Percentiles rank a stretch among this genome's conserved stretches.
Conservation (phyloP, 2,888 invertebrate species). For the Falcaria lacertinaria region DNA sequence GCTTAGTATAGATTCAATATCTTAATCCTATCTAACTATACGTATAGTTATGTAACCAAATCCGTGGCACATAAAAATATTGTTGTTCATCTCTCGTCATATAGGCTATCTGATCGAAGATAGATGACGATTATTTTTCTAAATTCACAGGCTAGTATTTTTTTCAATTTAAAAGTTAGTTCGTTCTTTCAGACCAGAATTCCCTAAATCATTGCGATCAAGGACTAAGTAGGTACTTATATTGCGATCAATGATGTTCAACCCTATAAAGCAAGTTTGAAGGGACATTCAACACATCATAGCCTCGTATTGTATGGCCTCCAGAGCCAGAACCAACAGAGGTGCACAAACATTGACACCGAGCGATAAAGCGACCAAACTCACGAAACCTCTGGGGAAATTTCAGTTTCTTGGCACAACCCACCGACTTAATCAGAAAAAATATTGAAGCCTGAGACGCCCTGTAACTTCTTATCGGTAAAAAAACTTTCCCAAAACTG, state of each 20-base stretch:
- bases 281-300: constrained; percentile 10
- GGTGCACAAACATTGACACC: constrained; percentile 39
- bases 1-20: no score
- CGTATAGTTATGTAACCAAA: no score
- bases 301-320: constrained; percentile 9
- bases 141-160: no score
- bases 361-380: constrained; percentile 38
- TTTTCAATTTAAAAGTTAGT: no score
- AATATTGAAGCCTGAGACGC: constrained; percentile 5
- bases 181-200: no score
- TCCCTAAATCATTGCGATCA: no score
- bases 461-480: constrained; percentile 2
- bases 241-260: constrained; percentile 5
- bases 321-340: constrained; percentile 24
- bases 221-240: not conserved
- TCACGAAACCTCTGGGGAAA: constrained; percentile 47
- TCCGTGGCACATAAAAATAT: no score
- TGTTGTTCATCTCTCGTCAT: no score
- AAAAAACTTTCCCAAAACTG: constrained; percentile 7
- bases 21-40: no score
- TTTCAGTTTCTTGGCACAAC: constrained; percentile 40
- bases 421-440: constrained; percentile 39
- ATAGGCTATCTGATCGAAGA: no score
- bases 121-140: no score
- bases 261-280: constrained; percentile 21